Percentiles rank a stretch among this genome's conserved stretches.
Conservation (phyloP, 1,140 invertebrate species). For the Stegodyphus mimosarum region DNA sequence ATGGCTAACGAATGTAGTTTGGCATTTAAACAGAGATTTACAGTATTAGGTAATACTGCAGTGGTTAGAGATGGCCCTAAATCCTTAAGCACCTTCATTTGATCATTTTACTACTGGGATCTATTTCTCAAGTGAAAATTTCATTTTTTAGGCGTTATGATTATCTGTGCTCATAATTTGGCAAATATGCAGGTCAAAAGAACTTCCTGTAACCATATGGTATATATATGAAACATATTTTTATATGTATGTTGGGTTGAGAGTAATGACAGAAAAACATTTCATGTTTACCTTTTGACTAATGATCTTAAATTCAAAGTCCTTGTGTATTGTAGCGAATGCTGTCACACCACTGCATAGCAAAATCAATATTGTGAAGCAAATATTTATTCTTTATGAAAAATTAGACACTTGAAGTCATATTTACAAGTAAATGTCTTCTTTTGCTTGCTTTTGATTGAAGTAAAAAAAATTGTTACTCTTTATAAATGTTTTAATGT, state of each 20-base stretch:
- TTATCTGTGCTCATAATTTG: slow-evolving; percentile 1
- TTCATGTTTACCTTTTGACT: not conserved
- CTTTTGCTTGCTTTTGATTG: slow-evolving; percentile 4
- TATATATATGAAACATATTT: slow-evolving; percentile 17
- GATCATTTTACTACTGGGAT: not conserved
- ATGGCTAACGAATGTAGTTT: slow-evolving; percentile 22
- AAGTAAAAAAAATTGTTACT: not conserved
- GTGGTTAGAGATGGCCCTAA: slow-evolving; percentile 21
- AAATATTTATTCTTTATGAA: not conserved
- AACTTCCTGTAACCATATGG: not conserved
- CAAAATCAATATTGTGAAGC: not conserved
- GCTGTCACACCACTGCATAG: slow-evolving; percentile 35
- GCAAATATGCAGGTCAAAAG: not conserved
- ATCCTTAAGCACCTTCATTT: not conserved
- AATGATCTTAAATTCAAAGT: not conserved
- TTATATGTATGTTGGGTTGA: slow-evolving; percentile 14
- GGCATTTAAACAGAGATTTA: slow-evolving; percentile 16
- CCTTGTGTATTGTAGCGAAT: not conserved
- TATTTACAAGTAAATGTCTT: slow-evolving; percentile 8
- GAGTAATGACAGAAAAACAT: not conserved
- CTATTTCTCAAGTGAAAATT: slow-evolving; percentile 6
- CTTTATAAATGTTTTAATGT: slow-evolving; percentile 25
- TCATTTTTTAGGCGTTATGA: not conserved
- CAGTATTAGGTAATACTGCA: slow-evolving; percentile 33
- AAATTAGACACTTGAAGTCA: not conserved